Evolutionary conservation across 2,113 vertebrate genomes (phyloP).

Genomic region (Uria lomvia): DNA sequence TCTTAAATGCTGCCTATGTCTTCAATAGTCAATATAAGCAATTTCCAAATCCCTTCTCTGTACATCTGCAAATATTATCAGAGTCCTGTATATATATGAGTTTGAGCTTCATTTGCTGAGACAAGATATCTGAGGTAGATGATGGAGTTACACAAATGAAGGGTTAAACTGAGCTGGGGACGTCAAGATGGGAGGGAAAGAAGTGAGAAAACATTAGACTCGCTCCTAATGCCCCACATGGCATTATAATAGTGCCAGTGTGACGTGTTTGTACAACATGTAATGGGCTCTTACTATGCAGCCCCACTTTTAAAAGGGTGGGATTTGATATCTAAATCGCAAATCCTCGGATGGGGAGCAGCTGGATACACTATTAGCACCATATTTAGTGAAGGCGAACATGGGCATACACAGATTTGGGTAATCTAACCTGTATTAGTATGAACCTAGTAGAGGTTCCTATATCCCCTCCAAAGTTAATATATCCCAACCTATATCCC

Average conservation of each 20-base stretch:
- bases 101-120: neutral
- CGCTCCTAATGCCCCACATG: neutral
- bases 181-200: neutral
- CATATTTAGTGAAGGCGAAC: accelerated
- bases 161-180: neutral
- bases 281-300: neutral
- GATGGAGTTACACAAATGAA: neutral
- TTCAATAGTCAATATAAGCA: neutral
- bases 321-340: neutral
- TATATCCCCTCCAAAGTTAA: neutral
- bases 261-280: accelerated
- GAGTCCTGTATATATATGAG: neutral
- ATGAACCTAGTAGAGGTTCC: neutral
- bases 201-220: neutral
- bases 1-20: neutral
- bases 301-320: neutral
- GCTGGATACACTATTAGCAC: neutral
- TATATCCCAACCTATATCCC: neutral
- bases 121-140: neutral
- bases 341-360: neutral
- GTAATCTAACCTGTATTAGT: neutral
- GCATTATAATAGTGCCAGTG: accelerated
- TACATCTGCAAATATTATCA: neutral
- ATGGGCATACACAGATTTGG: accelerated
- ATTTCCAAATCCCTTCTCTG: neutral